Evolutionary conservation across 2,797 vertebrate genomes (phyloP), one percentile per base, ranked within the genome.

Genomic region (Hozukius guyotensis): DNA sequence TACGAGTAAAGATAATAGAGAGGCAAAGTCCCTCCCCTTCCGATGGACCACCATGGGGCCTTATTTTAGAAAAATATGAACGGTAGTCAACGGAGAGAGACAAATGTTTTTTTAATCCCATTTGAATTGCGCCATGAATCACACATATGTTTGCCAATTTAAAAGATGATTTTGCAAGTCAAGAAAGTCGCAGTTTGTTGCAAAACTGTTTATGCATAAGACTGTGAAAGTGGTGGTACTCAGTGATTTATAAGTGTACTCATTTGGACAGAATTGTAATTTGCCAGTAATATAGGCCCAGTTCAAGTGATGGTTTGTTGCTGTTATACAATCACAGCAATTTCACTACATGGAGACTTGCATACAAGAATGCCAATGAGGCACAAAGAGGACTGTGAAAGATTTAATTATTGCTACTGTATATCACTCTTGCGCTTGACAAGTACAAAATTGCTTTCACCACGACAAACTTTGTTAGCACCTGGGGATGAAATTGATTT

Each of bases 401-500:
- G 52, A 74, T 46, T 31, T 60, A 46, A 53, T 22, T n/a, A 25
- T 13, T 31, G 38, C 52, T n/a, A 8, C 22, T 76, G 5, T 61
- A 46, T 62, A 62, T 75, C 66, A 75, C 49, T 78, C 52, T 29
- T 46, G 29, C 1, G 3, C 18, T 42, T 75, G 66, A 81, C 61
- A 27, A 64, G 59, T 36, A 34, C 62, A 49, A 68, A 87, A 75
- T 69, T 78, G 71, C 75, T 64, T 63, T 75, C 65, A 52, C 77
- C 4, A 10, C 14, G 74, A 46, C 57, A 68, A 80, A 74, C 53
- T 67, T 32, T 66, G 72, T 73, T 55, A 25, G 59, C 60, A 66
- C 69, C 53, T 72, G 46, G 61, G 55, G 49, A 57, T 66, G 20
- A 25, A 69, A 79, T 60, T 34, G 18, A 71, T 75, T 76, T 70